A percentile compares a stretch with the other conserved stretches of the same genome.
Evolutionary conservation across 2,888 invertebrate species (phyloP).

Genomic region (Drosophila affinis): DNA sequence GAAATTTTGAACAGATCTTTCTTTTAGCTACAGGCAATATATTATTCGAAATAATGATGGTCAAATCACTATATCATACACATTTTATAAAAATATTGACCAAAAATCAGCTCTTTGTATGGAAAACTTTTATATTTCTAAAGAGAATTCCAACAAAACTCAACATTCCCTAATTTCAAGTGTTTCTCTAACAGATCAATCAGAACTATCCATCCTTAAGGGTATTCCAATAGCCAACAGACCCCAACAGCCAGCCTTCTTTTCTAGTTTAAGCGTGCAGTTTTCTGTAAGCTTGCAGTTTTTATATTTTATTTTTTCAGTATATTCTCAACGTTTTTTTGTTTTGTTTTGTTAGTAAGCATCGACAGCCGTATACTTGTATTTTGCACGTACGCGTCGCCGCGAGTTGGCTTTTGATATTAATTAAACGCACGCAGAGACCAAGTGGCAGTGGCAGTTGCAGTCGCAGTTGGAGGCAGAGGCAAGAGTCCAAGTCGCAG

Average conservation of each 20-base stretch:
- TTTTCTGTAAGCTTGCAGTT: slow-evolving; percentile 12
- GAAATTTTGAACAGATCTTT: too few species aligned
- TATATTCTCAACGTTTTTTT: not conserved
- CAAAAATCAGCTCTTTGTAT: not conserved
- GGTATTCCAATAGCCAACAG: not conserved
- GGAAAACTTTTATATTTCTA: not conserved
- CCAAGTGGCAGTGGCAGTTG: not conserved
- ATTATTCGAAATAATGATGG: not conserved
- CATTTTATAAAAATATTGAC: too few species aligned
- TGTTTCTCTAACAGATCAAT: not conserved
- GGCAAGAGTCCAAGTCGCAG: slow-evolving; percentile 6
- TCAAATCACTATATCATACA: too few species aligned
- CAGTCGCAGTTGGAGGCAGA: slow-evolving; percentile 7
- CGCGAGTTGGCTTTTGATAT: slow-evolving; percentile 42
- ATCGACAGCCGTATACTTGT: slow-evolving; percentile 15
- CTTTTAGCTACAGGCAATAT: not conserved
- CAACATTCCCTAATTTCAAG: not conserved
- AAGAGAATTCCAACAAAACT: not conserved
- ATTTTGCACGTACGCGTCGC: slow-evolving; percentile 43
- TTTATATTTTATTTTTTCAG: not conserved
- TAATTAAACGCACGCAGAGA: slow-evolving; percentile 47
- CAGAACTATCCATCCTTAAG: not conserved
- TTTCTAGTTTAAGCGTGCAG: slow-evolving; percentile 1
- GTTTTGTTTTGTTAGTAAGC: not conserved
- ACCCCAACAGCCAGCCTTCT: not conserved